phyloP scores from a whole-genome alignment of 1,140 invertebrate species.

The Zeugodacus cucurbitae region DNA sequence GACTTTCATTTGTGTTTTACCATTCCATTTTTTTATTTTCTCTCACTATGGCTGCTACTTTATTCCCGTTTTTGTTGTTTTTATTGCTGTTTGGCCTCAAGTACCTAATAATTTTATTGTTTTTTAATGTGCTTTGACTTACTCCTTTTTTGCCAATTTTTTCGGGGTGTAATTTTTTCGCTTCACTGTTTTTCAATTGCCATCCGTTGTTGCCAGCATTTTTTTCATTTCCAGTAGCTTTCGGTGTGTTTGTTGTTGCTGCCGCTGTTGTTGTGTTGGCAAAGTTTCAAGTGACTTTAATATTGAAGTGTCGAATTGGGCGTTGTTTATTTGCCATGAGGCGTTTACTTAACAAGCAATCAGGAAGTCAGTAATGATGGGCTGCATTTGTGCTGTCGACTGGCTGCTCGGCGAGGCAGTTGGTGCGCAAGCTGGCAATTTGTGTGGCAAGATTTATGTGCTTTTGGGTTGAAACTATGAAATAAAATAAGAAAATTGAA shows the following conservation, averaged over 20 bases:
- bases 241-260: not conserved
- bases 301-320: constrained; percentile 3
- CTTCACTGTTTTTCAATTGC: constrained; percentile 31
- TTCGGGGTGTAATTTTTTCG: constrained; percentile 27
- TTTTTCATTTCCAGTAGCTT: not conserved
- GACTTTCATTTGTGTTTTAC: not conserved
- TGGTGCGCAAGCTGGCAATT: not conserved
- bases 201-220: not conserved
- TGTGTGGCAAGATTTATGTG: not conserved
- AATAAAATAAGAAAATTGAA: not conserved
- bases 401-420: not conserved
- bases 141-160: constrained; percentile 9
- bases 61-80: not conserved
- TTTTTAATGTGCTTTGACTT: constrained; percentile 30
- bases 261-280: not conserved
- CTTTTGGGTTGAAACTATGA: not conserved
- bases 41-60: not conserved
- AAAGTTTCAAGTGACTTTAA: constrained; percentile 35
- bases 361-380: constrained; percentile 23
- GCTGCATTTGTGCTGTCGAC: not conserved
- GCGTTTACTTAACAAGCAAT: constrained; percentile 21
- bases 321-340: not conserved
- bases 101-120: constrained; percentile 37
- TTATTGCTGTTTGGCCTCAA: not conserved
- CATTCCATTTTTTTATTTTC: not conserved